These are phyloP conservation scores for Myzus persicae DNA, from an alignment of 1,140 invertebrate genomes.

Conservation along the genomic window DNA sequence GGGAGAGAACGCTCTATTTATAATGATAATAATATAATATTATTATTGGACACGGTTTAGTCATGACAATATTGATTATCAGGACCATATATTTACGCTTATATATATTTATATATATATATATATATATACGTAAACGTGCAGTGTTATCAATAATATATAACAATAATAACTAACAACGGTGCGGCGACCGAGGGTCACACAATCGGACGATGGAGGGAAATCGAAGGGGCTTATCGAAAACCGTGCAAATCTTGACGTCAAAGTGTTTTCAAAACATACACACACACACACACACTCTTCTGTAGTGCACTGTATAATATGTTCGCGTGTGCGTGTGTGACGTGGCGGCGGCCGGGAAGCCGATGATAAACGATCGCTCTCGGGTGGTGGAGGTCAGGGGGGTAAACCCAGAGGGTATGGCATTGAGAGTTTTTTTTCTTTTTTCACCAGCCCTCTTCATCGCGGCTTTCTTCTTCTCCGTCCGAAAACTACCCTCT, in stretches of 20 bases:
- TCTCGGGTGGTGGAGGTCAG: background rate
- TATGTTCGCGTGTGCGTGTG: background rate
- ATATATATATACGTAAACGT: background rate
- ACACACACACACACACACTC: background rate
- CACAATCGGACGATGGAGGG: background rate
- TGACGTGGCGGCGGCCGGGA: constrained; percentile 16
- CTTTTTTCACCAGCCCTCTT: background rate
- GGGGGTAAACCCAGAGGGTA: background rate
- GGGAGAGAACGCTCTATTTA: background rate
- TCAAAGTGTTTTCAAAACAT: constrained; percentile 43
- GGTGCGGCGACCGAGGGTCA: background rate
- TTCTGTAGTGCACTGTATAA: background rate
- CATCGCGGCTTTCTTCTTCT: background rate
- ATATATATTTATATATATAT: too few species aligned
- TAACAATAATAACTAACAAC: background rate
- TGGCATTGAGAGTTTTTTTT: constrained; percentile 21
- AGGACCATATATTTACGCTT: background rate
- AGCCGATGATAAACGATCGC: constrained; percentile 55
- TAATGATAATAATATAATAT: background rate
- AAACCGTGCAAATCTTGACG: constrained; percentile 49
- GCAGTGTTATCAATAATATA: background rate
- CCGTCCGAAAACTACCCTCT: background rate
- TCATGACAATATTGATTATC: background rate
- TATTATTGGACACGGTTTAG: background rate
- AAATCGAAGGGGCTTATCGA: constrained; percentile 24